Evolutionary conservation across 1,140 invertebrate species (phyloP).

Genomic region (Condylostylus longicornis): DNA sequence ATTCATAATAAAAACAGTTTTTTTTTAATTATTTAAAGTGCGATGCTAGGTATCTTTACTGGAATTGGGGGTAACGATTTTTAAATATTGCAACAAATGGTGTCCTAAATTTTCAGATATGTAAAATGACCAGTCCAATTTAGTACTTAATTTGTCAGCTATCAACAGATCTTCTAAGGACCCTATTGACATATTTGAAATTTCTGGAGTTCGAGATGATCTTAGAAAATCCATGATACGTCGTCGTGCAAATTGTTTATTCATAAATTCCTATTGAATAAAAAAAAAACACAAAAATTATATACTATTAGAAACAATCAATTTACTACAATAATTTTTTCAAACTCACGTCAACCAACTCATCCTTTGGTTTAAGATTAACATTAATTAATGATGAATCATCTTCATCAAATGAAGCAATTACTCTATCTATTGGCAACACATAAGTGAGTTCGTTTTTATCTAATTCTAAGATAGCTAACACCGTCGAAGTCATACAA

Average conservation of each 20-base stretch:
- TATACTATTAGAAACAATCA: background rate
- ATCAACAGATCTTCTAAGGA: constrained; percentile 19
- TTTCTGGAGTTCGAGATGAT: constrained; percentile 8
- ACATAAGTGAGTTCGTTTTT: constrained; percentile 19
- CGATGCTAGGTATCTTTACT: too few relatives aligned
- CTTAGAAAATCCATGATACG: constrained; percentile 24
- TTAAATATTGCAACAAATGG: constrained; percentile 23
- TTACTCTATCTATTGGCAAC: constrained; percentile 18
- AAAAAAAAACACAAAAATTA: constrained; percentile 10
- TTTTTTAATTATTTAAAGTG: too few relatives aligned
- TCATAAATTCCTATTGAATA: constrained; percentile 22
- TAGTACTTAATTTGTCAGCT: constrained; percentile 10
- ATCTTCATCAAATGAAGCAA: constrained; percentile 15
- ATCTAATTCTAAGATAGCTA: constrained; percentile 19
- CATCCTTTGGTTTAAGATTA: constrained; percentile 10
- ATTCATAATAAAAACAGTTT: too few relatives aligned
- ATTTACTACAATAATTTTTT: background rate
- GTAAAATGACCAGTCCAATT: constrained; percentile 22
- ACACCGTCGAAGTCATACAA: constrained; percentile 21
- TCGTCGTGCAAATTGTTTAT: too few relatives aligned
- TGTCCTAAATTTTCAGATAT: constrained; percentile 21
- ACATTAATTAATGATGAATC: constrained; percentile 22
- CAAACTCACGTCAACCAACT: constrained; percentile 19
- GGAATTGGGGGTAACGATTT: too few relatives aligned
- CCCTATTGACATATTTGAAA: constrained; percentile 11